Percentiles rank a stretch among this genome's conserved stretches.
phyloP scores from a whole-genome alignment of 2,113 vertebrate genomes.

The Mesitornis unicolor region DNA sequence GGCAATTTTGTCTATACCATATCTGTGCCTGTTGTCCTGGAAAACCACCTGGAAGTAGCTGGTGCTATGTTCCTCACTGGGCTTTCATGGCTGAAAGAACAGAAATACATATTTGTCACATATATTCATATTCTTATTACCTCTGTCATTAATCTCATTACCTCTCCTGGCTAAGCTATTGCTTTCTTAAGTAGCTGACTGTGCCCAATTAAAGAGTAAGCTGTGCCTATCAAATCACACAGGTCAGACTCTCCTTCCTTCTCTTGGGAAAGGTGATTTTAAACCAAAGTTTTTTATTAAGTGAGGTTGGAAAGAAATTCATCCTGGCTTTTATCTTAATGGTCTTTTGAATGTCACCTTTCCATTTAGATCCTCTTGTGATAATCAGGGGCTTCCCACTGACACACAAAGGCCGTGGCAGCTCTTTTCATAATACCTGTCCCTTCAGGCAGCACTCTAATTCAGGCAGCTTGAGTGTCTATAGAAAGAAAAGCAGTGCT shows the following conservation, averaged over 20 bases:
- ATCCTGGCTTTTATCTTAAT: constrained; percentile 48
- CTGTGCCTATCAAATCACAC: neutral
- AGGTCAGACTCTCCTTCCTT: neutral
- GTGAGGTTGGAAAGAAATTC: neutral
- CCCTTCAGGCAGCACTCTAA: constrained; percentile 22
- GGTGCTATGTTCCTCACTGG: neutral
- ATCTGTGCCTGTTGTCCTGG: neutral
- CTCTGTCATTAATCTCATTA: constrained; percentile 36
- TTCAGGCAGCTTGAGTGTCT: constrained; percentile 18
- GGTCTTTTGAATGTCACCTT: constrained; percentile 57
- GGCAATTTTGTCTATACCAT: neutral
- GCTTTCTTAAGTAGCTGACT: constrained; percentile 19
- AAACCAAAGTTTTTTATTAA: constrained; percentile 24
- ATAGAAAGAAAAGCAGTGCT: neutral
- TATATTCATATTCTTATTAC: neutral
- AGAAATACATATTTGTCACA: constrained; percentile 11
- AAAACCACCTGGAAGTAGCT: neutral
- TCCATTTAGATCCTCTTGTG: constrained; percentile 25
- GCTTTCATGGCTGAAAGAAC: neutral
- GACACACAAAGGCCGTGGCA: constrained; percentile 23
- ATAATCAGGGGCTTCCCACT: constrained; percentile 24
- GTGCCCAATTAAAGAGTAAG: neutral
- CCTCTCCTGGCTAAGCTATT: neutral
- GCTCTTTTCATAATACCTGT: constrained; percentile 44
- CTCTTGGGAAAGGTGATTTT: constrained; percentile 17